Evolutionary conservation across 2,113 vertebrate species (phyloP).

Genomic region (Echinops telfairi): DNA sequence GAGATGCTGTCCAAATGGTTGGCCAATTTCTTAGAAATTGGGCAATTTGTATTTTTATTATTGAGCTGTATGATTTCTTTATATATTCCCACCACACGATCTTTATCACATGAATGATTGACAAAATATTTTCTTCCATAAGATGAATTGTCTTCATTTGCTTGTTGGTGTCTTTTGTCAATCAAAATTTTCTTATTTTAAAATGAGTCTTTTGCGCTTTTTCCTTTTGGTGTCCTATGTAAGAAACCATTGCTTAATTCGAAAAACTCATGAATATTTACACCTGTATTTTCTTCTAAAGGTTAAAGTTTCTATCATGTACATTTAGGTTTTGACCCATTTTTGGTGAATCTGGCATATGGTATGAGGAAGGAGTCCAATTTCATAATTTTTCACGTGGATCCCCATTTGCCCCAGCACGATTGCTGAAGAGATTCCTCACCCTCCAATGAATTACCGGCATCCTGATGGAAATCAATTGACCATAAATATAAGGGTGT

Average conservation of each 20-base stretch:
- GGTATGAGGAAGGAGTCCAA: neutral
- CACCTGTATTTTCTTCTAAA: neutral
- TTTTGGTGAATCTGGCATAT: neutral
- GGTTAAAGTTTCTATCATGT: neutral
- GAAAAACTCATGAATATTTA: neutral
- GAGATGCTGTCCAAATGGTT: neutral
- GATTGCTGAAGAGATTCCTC: neutral
- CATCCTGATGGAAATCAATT: neutral
- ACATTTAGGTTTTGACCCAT: neutral
- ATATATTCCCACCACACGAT: neutral
- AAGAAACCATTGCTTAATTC: neutral
- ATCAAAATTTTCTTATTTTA: neutral
- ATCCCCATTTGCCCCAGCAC: neutral
- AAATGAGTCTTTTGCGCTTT: neutral
- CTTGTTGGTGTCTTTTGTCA: neutral
- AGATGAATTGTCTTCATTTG: neutral
- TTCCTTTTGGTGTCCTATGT: neutral
- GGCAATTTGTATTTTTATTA: neutral
- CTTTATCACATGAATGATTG: neutral
- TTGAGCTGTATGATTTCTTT: neutral
- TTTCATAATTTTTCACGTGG: neutral
- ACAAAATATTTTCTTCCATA: neutral
- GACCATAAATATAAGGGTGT: neutral
- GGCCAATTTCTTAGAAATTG: neutral
- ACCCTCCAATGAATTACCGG: neutral